A percentile compares a stretch with the other conserved stretches of the same genome.
Evolutionary conservation across 1,140 invertebrate species (phyloP).

Genomic region (Dufourea novaeangliae): DNA sequence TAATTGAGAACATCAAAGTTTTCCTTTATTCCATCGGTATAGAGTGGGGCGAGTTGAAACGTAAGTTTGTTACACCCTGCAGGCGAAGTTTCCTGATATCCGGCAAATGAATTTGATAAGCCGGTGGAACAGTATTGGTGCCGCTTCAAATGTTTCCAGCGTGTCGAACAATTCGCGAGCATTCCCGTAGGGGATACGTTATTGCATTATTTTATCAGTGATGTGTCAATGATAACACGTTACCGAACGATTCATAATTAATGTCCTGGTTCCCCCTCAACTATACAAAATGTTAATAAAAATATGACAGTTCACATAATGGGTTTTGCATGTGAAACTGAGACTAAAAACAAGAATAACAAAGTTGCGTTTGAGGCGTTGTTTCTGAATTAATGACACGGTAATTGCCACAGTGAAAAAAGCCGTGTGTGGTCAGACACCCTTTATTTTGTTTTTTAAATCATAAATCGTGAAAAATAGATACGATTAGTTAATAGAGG

Average conservation of each 20-base stretch:
- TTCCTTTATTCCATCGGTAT: slow-evolving; percentile 54
- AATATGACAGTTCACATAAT: too few species aligned
- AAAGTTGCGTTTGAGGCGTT: too few species aligned
- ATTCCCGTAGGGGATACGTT: slow-evolving; percentile 9
- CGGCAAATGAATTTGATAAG: slow-evolving; percentile 49
- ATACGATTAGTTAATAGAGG: too few species aligned
- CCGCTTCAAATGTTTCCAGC: slow-evolving; percentile 25
- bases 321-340: too few species aligned
- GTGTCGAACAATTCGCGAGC: slow-evolving; percentile 32
- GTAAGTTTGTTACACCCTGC: slow-evolving; percentile 57
- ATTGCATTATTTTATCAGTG: slow-evolving; percentile 34
- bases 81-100: slow-evolving; percentile 58
- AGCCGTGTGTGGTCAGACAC: too few species aligned
- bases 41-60: slow-evolving; percentile 44
- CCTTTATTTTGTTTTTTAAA: too few species aligned
- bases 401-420: too few species aligned
- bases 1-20: slow-evolving; percentile 62
- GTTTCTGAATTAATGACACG: too few species aligned
- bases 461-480: too few species aligned
- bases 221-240: neutral
- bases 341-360: too few species aligned
- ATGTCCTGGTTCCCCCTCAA: neutral
- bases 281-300: too few species aligned
- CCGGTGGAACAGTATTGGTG: slow-evolving; percentile 39
- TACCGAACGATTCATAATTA: neutral